phyloP scores from a whole-genome alignment of 2,797 vertebrate genomes.

The Eulemur coronatus region DNA sequence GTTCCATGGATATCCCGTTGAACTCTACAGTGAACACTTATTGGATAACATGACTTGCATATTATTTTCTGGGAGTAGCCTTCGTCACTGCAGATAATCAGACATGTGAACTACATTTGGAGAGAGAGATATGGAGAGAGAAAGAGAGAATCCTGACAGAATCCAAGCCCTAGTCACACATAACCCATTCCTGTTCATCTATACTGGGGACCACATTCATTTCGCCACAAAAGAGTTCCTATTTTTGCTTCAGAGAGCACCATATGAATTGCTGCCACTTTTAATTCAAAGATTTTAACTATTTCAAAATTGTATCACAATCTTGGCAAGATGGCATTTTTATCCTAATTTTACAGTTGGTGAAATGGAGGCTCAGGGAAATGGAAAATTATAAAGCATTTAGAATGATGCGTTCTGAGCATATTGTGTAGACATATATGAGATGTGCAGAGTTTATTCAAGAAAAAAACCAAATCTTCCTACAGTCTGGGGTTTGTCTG shows the following conservation, averaged over 20 bases:
- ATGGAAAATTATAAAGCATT: not conserved
- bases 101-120: not conserved
- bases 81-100: not conserved
- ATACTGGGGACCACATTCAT: not conserved
- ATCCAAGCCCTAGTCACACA: not conserved
- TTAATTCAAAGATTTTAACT: not conserved
- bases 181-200: not conserved
- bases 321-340: not conserved
- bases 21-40: not conserved
- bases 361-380: not conserved
- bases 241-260: not conserved
- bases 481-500: accelerated
- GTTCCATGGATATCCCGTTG: not conserved
- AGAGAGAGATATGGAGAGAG: not conserved
- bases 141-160: not conserved
- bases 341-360: not conserved
- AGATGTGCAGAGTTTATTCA: not conserved
- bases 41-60: not conserved
- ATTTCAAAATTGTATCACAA: not conserved
- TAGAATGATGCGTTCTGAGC: not conserved
- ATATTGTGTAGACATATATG: not conserved
- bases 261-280: not conserved
- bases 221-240: not conserved
- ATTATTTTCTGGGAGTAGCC: not conserved
- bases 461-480: not conserved